These are phyloP conservation scores for Ameiurus melas DNA, from an alignment of 2,113 vertebrate genomes.

Conservation along the genomic window DNA sequence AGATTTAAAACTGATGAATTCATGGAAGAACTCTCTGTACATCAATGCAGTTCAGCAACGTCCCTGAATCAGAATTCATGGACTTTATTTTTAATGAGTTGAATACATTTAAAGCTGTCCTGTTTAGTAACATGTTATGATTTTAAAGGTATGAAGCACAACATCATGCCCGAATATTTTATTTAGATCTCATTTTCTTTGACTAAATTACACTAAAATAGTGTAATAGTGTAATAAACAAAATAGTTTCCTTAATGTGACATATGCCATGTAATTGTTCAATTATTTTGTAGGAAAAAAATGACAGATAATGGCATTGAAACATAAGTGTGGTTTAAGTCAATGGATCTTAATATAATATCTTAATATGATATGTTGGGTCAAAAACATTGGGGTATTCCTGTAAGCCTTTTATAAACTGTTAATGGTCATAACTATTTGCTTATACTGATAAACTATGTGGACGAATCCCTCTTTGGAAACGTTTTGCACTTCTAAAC, in stretches of 20 bases:
- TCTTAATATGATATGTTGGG: neutral
- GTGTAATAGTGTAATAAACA: too few species aligned
- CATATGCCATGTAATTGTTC: neutral
- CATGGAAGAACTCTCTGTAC: neutral
- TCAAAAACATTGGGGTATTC: neutral
- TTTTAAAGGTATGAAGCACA: neutral
- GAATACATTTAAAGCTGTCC: neutral
- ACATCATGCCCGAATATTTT: neutral
- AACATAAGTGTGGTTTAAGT: neutral
- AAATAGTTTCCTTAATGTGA: neutral
- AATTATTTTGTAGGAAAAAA: too few species aligned
- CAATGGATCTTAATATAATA: neutral
- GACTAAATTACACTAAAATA: neutral
- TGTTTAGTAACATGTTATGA: neutral
- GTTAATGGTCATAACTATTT: neutral
- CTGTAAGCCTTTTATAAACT: neutral
- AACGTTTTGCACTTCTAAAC: neutral
- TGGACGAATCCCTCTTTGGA: neutral
- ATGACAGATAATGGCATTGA: neutral
- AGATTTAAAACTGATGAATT: neutral
- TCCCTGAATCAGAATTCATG: neutral
- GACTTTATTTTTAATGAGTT: neutral
- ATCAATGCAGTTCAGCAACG: neutral
- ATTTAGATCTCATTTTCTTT: neutral
- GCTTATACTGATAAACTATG: neutral